phyloP scores from a whole-genome alignment of 2,888 invertebrate species.

The Leucophora obtusa region DNA sequence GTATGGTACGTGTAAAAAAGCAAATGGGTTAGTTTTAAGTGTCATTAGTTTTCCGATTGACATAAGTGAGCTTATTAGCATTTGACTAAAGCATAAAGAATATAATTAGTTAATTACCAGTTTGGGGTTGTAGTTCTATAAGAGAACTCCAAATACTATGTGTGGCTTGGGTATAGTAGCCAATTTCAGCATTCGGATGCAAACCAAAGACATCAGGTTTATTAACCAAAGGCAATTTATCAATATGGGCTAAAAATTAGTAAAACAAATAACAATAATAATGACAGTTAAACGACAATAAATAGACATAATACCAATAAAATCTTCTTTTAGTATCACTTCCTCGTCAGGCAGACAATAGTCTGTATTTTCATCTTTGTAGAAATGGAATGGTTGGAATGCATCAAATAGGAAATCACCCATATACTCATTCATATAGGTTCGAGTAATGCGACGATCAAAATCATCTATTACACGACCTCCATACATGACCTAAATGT shows the following conservation, averaged over 20 bases:
- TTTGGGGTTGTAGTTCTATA: constrained; percentile 93
- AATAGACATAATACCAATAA: constrained; percentile 82
- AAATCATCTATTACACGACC: constrained; percentile 95
- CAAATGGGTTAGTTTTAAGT: too few relatives aligned
- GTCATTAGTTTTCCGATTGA: too few relatives aligned
- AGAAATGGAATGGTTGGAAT: constrained; percentile 95
- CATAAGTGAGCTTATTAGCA: too few relatives aligned
- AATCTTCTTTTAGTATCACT: constrained; percentile 83
- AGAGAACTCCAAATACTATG: constrained; percentile 92
- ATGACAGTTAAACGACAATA: background rate
- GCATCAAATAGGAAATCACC: constrained; percentile 95
- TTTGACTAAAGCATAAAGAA: too few relatives aligned
- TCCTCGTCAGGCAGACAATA: constrained; percentile 86
- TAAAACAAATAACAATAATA: background rate
- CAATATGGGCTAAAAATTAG: constrained; percentile 83
- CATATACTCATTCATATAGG: constrained; percentile 96
- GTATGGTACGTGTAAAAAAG: too few relatives aligned
- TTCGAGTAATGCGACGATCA: constrained; percentile 90
- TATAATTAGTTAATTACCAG: constrained; percentile 81
- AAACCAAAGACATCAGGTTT: constrained; percentile 95
- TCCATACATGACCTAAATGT: constrained; percentile 91
- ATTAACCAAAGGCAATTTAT: constrained; percentile 89
- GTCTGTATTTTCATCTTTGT: constrained; percentile 85
- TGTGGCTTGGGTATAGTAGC: constrained; percentile 93
- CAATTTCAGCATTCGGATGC: constrained; percentile 97